Conservation (phyloP, 2,113 vertebrate species). For the Ailuropoda melanoleuca region DNA sequence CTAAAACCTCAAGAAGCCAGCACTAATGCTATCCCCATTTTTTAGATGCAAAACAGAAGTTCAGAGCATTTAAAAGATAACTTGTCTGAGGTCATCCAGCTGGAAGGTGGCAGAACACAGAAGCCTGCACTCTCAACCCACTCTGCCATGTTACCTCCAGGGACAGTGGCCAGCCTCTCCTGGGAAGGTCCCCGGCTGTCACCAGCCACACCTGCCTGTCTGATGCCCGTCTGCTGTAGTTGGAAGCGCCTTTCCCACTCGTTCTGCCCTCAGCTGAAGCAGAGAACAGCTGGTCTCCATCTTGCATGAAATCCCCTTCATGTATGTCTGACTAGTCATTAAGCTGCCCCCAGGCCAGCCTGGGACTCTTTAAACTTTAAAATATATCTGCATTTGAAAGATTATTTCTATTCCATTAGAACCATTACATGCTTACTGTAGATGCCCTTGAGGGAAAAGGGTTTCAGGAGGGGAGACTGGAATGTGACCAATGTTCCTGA, state of each 20-base stretch:
- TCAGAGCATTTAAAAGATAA: not conserved
- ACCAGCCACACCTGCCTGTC: not conserved
- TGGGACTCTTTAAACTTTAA: not conserved
- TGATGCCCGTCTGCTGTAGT: no score
- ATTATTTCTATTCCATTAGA: not conserved
- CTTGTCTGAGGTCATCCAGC: not conserved
- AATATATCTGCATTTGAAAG: not conserved
- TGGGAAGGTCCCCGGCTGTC: not conserved
- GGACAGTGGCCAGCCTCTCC: not conserved
- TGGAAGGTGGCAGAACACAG: not conserved
- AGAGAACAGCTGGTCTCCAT: not conserved
- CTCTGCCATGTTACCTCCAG: not conserved
- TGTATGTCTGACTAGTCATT: not conserved
- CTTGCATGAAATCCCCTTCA: not conserved
- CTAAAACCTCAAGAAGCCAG: not conserved
- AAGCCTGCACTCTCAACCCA: fast-evolving
- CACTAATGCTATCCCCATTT: not conserved
- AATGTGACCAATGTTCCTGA: not conserved
- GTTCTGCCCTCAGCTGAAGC: not conserved
- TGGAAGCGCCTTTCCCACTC: not conserved
- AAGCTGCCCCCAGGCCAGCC: not conserved
- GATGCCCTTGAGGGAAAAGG: not conserved
- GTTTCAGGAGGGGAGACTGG: not conserved
- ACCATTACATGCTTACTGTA: not conserved
- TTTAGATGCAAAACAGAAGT: not conserved